phyloP scores from a whole-genome alignment of 2,888 invertebrate genomes.

The Caradrina kadenii region DNA sequence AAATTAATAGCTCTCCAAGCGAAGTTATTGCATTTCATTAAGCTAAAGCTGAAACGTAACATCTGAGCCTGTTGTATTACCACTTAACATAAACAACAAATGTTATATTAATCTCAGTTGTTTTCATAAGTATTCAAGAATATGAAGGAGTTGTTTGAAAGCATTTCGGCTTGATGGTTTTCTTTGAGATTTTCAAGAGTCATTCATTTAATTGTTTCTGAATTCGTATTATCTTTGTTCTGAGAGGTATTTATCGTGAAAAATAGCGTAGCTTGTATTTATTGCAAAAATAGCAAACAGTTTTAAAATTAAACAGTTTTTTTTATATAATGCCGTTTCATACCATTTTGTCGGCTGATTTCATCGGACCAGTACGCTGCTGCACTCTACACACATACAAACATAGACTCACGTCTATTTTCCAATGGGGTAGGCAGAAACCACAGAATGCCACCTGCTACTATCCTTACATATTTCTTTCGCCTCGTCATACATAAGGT shows the following conservation, averaged over 20 bases:
- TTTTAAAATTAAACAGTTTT: neutral
- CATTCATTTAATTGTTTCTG: constrained; percentile 48
- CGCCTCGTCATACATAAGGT: too few relatives aligned
- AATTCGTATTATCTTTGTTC: constrained; percentile 25
- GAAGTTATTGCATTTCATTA: constrained; percentile 76
- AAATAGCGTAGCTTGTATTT: neutral
- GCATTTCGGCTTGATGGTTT: constrained; percentile 48
- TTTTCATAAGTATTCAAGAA: constrained; percentile 54
- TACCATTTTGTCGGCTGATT: too few relatives aligned
- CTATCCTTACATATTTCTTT: too few relatives aligned
- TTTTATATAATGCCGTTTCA: neutral
- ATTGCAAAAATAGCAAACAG: constrained; percentile 19
- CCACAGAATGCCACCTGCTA: too few relatives aligned
- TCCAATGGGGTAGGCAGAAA: too few relatives aligned
- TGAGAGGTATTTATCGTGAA: constrained; percentile 10
- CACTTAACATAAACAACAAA: constrained; percentile 54
- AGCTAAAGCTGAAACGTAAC: constrained; percentile 71
- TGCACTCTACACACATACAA: too few relatives aligned
- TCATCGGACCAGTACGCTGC: too few relatives aligned
- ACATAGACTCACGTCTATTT: too few relatives aligned
- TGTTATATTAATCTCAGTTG: constrained; percentile 46
- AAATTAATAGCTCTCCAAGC: constrained; percentile 75
- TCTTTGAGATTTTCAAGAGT: constrained; percentile 37
- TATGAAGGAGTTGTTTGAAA: constrained; percentile 50
- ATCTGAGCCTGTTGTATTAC: constrained; percentile 72